These are phyloP conservation scores for Eristalis pertinax DNA, from an alignment of 2,888 invertebrate genomes.

Conservation along the genomic window DNA sequence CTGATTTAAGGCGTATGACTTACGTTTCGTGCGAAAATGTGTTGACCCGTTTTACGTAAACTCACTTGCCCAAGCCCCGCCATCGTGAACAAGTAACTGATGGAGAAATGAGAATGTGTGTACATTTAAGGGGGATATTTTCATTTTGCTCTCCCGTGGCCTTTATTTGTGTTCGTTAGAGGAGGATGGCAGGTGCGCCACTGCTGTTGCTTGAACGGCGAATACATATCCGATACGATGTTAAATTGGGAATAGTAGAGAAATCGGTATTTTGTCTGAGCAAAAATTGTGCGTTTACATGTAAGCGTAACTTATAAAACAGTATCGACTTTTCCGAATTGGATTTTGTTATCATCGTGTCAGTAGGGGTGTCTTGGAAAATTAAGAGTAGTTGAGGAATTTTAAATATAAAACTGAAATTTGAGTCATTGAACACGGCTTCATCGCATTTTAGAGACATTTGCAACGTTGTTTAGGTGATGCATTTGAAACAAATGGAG, in stretches of 20 bases:
- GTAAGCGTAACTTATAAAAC: not conserved
- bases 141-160: not conserved
- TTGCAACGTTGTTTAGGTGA: too few relatives aligned
- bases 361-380: too few relatives aligned
- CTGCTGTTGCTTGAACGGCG: not conserved
- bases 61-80: constrained; percentile 85
- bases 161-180: constrained; percentile 12
- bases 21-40: constrained; percentile 80
- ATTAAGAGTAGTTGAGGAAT: too few relatives aligned
- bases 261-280: not conserved
- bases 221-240: not conserved
- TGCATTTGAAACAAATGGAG: too few relatives aligned
- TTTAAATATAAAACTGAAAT: too few relatives aligned
- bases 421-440: too few relatives aligned
- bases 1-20: constrained; percentile 75
- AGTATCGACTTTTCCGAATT: not conserved
- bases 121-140: constrained; percentile 49
- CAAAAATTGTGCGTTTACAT: constrained; percentile 1
- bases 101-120: constrained; percentile 61
- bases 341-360: not conserved
- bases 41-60: constrained; percentile 80
- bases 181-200: constrained; percentile 20
- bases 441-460: too few relatives aligned
- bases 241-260: not conserved
- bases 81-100: constrained; percentile 81